phyloP scores from a whole-genome alignment of 1,140 invertebrate species.

The Nylanderia fulva region DNA sequence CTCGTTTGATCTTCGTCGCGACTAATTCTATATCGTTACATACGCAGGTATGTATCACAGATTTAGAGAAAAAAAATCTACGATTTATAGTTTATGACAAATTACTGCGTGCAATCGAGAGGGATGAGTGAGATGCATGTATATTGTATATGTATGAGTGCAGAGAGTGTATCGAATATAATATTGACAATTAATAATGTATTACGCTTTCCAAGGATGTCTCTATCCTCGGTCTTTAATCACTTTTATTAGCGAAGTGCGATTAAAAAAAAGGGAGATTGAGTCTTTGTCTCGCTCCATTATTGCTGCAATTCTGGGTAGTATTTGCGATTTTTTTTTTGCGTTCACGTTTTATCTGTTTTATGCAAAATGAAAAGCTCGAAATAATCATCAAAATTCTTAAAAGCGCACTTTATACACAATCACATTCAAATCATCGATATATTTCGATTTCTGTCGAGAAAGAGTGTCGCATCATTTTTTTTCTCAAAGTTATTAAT shows the following conservation, averaged over 20 bases:
- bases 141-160: not conserved
- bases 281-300: not conserved
- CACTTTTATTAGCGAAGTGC: not conserved
- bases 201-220: constrained; percentile 12
- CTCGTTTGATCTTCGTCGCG: constrained; percentile 35
- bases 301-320: not conserved
- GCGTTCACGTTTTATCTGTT: not conserved
- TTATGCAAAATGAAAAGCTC: not conserved
- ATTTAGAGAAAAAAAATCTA: not conserved
- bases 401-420: constrained; percentile 38
- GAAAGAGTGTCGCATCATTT: constrained; percentile 18
- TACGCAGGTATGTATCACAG: constrained; percentile 68
- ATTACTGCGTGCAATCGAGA: constrained; percentile 24
- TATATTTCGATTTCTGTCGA: constrained; percentile 30
- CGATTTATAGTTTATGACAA: constrained; percentile 30
- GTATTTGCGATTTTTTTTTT: not conserved
- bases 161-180: not conserved
- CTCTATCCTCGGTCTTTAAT: not conserved
- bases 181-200: constrained; percentile 4
- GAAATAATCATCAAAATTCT: constrained; percentile 18
- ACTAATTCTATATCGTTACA: constrained; percentile 51
- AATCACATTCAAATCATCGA: constrained; percentile 10
- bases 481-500: constrained; percentile 11
- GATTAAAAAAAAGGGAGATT: not conserved
- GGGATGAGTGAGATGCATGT: constrained; percentile 12